Percentiles rank a stretch among this genome's conserved stretches.
phyloP scores from a whole-genome alignment of 2,113 vertebrate genomes.

The Nothoprocta pentlandii region DNA sequence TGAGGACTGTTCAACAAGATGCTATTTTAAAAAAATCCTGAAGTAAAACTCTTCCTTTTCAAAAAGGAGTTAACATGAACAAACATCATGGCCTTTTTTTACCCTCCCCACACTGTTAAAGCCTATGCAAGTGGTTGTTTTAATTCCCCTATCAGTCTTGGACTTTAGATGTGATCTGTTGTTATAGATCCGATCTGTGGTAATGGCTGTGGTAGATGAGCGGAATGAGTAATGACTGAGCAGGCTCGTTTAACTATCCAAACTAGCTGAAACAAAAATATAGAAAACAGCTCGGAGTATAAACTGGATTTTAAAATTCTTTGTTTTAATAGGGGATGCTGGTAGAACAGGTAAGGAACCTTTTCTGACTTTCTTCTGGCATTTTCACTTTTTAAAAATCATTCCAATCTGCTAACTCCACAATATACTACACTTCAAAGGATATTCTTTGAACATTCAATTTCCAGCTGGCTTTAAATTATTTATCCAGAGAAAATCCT shows the following conservation, averaged over 20 bases:
- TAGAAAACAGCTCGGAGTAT: constrained; percentile 45
- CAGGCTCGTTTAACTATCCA: background rate
- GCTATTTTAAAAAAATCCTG: background rate
- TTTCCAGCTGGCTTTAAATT: constrained; percentile 56
- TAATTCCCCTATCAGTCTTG: background rate
- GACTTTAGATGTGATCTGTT: background rate
- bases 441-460: constrained; percentile 74
- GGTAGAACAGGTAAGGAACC: constrained; percentile 74
- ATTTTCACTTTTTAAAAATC: constrained; percentile 68
- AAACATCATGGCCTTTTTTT: background rate
- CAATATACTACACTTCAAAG: constrained; percentile 62
- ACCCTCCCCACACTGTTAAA: background rate
- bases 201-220: background rate
- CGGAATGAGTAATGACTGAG: background rate
- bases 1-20: background rate
- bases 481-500: background rate
- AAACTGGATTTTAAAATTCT: constrained; percentile 75
- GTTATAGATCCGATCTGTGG: background rate
- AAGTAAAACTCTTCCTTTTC: background rate
- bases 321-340: constrained; percentile 75
- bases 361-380: constrained; percentile 57
- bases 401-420: constrained; percentile 70
- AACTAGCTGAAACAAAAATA: constrained; percentile 43
- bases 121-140: background rate
- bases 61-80: background rate